Conservation (phyloP, 2,797 vertebrate genomes). For the Myotis vivesi region DNA sequence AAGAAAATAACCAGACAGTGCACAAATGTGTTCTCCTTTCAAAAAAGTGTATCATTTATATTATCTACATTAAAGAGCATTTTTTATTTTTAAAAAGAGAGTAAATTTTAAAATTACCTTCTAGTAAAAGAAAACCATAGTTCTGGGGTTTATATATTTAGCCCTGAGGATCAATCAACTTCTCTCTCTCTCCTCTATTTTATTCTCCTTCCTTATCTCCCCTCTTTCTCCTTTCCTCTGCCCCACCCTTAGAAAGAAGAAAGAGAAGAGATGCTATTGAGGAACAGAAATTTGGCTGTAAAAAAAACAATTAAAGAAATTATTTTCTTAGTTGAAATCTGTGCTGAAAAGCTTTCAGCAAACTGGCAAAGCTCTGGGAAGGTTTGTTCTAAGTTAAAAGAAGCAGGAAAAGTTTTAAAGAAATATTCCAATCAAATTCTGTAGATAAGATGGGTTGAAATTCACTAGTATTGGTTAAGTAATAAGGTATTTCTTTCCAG, state of each 20-base stretch:
- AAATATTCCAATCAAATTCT: slow-evolving; percentile 3
- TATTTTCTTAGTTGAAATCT: not conserved
- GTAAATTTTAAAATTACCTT: not conserved
- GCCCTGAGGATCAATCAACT: not conserved
- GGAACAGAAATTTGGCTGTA: not conserved
- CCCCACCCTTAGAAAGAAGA: not conserved
- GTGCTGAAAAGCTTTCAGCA: not conserved
- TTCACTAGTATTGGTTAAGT: not conserved
- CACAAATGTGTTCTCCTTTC: not conserved
- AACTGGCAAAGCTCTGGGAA: not conserved
- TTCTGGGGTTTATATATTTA: not conserved
- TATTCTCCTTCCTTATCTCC: not conserved
- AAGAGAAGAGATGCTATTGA: not conserved
- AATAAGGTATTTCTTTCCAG: not conserved
- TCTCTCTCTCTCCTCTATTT: not conserved
- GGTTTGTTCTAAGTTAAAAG: not conserved
- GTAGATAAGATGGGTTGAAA: not conserved
- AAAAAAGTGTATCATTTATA: not conserved
- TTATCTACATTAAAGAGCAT: not conserved
- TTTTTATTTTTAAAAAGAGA: not conserved
- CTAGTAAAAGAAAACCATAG: not conserved
- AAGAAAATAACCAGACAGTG: not conserved
- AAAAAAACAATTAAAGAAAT: not conserved
- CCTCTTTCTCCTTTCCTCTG: not conserved
- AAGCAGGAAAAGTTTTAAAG: not conserved